Percentiles rank a stretch among this genome's conserved stretches.
Conservation (phyloP, 2,113 vertebrate genomes). For the Reinhardtius hippoglossoides region DNA sequence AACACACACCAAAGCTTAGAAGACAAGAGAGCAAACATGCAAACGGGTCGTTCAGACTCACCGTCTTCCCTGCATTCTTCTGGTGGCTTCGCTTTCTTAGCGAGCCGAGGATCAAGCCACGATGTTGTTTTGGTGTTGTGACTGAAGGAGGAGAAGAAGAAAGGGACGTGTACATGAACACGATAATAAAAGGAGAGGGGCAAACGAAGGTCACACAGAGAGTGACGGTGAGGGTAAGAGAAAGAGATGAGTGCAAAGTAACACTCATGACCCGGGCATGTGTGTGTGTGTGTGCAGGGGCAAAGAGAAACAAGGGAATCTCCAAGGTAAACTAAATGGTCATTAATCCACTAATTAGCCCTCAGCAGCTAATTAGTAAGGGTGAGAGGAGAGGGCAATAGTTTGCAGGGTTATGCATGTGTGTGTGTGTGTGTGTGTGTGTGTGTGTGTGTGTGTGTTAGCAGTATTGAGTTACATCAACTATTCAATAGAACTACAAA, state of each 20-base stretch:
- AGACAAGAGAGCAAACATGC: constrained; percentile 26
- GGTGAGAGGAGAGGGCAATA: constrained; percentile 86
- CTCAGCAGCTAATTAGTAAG: constrained; percentile 89
- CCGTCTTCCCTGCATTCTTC: constrained; percentile 99
- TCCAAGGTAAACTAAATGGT: constrained; percentile 85
- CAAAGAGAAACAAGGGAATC: constrained; percentile 43
- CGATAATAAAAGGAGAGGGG: constrained; percentile 2
- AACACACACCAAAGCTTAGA: constrained; percentile 25
- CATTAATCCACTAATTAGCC: constrained; percentile 93
- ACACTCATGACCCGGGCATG: constrained; percentile 21
- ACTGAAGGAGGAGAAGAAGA: constrained; percentile 82
- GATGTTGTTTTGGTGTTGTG: constrained; percentile 99
- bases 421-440: constrained; percentile 5
- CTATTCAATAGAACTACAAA: constrained; percentile 55
- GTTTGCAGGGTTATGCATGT: constrained; percentile 58
- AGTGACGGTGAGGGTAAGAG: constrained; percentile 35
- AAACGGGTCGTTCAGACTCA: constrained; percentile 78
- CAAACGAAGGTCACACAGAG: constrained; percentile 38
- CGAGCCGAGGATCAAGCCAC: constrained; percentile 98
- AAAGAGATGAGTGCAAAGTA: constrained; percentile 13
- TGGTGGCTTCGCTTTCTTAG: constrained; percentile 98
- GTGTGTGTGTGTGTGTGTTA: constrained; percentile 28
- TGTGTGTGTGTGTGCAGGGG: constrained; percentile 12
- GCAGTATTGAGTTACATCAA: constrained; percentile 47
- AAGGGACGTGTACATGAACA: constrained; percentile 22